These are phyloP conservation scores for Cyclina sinensis DNA, from an alignment of 1,140 invertebrate genomes.

Conservation along the genomic window DNA sequence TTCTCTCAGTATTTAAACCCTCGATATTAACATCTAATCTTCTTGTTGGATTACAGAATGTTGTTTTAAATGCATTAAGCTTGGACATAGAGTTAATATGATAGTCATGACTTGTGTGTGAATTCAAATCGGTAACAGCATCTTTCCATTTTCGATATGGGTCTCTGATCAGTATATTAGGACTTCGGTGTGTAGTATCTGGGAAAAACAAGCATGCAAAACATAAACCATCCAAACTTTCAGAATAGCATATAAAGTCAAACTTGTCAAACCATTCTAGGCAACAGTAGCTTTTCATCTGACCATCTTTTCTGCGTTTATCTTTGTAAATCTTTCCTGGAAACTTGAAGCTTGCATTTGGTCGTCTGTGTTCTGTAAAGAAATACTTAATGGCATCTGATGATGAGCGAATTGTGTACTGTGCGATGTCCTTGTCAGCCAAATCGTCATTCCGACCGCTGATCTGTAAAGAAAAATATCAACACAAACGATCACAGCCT, in stretches of 20 bases:
- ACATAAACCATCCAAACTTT: background rate
- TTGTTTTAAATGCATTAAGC: conserved; percentile 37
- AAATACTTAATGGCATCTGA: too few relatives aligned
- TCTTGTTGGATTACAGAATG: background rate
- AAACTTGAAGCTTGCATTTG: conserved; percentile 2
- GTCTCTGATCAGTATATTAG: background rate
- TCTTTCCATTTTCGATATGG: conserved; percentile 34
- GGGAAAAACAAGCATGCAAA: conserved; percentile 40
- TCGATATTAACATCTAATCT: conserved; percentile 24
- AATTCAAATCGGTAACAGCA: conserved; percentile 15
- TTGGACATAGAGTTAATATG: conserved; percentile 46
- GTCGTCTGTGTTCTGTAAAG: background rate
- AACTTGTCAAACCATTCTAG: conserved; percentile 14
- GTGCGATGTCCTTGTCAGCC: too few relatives aligned
- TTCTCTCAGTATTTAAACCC: conserved; percentile 9
- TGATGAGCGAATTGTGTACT: too few relatives aligned
- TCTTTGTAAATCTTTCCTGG: conserved; percentile 8
- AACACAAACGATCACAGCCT: too few relatives aligned
- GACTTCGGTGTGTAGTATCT: conserved; percentile 35
- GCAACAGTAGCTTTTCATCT: conserved; percentile 17
- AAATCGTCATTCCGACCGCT: too few relatives aligned
- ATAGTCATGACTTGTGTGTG: conserved; percentile 26
- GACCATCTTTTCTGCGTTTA: conserved; percentile 23
- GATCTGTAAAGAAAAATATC: too few relatives aligned
- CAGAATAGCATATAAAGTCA: conserved; percentile 1